These are phyloP conservation scores for Spodoptera litura DNA, from an alignment of 1,140 invertebrate genomes.

Conservation along the genomic window DNA sequence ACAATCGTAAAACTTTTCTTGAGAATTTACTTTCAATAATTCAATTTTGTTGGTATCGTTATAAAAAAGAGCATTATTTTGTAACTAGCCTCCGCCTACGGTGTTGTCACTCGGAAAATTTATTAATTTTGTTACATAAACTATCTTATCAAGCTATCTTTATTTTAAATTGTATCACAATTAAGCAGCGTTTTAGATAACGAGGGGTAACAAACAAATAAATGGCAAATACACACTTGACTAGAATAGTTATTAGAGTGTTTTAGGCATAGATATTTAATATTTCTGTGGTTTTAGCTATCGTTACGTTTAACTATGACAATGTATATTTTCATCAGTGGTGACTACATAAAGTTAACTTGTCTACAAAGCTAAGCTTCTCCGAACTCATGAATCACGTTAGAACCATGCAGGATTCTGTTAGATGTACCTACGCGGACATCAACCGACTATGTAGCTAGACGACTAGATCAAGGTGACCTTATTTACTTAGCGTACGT, in stretches of 20 bases:
- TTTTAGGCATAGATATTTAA: no score
- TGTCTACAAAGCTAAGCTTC: conserved; percentile 22
- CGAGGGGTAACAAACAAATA: background rate
- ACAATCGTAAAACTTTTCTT: conserved; percentile 32
- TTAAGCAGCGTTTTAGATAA: no score
- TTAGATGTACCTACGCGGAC: conserved; percentile 44
- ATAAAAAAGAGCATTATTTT: no score
- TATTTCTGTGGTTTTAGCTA: background rate
- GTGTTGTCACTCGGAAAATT: no score
- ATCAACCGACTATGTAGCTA: conserved; percentile 49
- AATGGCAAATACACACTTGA: no score
- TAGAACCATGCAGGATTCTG: conserved; percentile 45
- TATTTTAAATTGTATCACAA: no score
- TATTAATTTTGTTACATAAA: no score
- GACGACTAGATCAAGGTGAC: conserved; percentile 29
- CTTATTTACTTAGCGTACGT: conserved; percentile 44
- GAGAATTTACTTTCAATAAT: conserved; percentile 12
- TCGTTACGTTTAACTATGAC: background rate
- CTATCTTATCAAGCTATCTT: no score
- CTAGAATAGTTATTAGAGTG: background rate
- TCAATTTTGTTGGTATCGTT: conserved; percentile 19
- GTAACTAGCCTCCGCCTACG: no score
- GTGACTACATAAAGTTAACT: conserved; percentile 30
- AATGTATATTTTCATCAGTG: background rate
- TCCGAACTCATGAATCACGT: conserved; percentile 52